phyloP scores from a whole-genome alignment of 2,888 invertebrate genomes.

The Frankliniella intonsa region DNA sequence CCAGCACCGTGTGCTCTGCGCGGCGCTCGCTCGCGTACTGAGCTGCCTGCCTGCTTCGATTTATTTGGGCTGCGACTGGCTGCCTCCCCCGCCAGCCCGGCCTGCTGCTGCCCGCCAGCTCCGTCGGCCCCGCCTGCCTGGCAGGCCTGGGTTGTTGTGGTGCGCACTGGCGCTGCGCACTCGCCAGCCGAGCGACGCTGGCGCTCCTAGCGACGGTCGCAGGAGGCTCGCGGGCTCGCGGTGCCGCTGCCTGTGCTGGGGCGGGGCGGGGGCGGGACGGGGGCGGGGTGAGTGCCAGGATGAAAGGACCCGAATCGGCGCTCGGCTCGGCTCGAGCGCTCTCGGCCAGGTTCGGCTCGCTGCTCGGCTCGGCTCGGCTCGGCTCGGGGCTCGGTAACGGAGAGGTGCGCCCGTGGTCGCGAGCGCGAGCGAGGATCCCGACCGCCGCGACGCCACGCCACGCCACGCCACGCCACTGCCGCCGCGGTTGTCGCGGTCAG shows the following conservation, averaged over 20 bases:
- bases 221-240: not conserved
- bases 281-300: not conserved
- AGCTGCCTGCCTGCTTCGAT: conserved; percentile 15
- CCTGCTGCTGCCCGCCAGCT: not conserved
- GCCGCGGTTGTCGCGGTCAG: conserved; percentile 7
- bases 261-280: not conserved
- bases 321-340: not conserved
- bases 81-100: not conserved
- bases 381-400: not conserved
- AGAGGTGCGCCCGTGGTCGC: not conserved
- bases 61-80: not conserved
- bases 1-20: not conserved
- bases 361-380: not conserved
- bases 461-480: not conserved
- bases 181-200: not conserved
- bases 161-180: conserved; percentile 2
- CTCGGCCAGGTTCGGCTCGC: not conserved
- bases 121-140: not conserved
- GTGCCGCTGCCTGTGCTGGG: not conserved
- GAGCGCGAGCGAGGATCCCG: not conserved
- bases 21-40: conserved; percentile 22
- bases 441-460: not conserved
- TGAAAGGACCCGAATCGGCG: not conserved
- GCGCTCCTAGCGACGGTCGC: not conserved
- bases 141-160: not conserved